These are phyloP conservation scores for Rhingia rostrata DNA, from an alignment of 2,888 invertebrate genomes.

Conservation along the genomic window DNA sequence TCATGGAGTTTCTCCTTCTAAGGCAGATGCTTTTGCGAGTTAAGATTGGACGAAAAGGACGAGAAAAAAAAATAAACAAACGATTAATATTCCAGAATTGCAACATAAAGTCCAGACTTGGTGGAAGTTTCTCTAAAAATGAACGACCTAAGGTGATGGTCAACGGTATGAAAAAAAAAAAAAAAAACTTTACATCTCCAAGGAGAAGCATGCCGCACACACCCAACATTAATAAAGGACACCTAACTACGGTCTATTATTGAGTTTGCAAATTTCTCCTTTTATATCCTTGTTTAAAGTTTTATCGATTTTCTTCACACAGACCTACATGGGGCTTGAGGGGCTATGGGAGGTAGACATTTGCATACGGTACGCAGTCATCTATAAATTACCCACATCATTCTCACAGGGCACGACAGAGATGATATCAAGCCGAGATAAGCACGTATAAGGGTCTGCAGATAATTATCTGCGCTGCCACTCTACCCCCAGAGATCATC, in stretches of 20 bases:
- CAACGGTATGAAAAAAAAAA: conserved; percentile 13
- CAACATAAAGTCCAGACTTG: conserved; percentile 53
- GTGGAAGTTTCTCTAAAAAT: conserved; percentile 22
- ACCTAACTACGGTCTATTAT: conserved; percentile 9
- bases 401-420: conserved; percentile 21
- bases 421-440: conserved; percentile 48
- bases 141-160: conserved; percentile 34
- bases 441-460: conserved; percentile 52
- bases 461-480: conserved; percentile 62
- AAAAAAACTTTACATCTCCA: not conserved
- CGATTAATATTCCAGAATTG: conserved; percentile 59
- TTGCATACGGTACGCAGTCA: conserved; percentile 59
- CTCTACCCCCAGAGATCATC: conserved; percentile 51
- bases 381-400: conserved; percentile 68
- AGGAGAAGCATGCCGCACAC: not conserved
- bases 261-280: conserved; percentile 50
- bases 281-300: conserved; percentile 31
- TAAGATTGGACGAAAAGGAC: conserved; percentile 21
- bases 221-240: conserved; percentile 24
- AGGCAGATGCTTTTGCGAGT: conserved; percentile 44
- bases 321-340: not conserved
- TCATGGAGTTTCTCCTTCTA: conserved; percentile 57
- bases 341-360: conserved; percentile 31
- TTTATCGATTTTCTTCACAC: conserved; percentile 59
- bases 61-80: conserved; percentile 6